Evolutionary conservation across 2,113 vertebrate genomes (phyloP), one percentile per base, ranked within the genome.

Genomic region (Emberiza fucata): DNA sequence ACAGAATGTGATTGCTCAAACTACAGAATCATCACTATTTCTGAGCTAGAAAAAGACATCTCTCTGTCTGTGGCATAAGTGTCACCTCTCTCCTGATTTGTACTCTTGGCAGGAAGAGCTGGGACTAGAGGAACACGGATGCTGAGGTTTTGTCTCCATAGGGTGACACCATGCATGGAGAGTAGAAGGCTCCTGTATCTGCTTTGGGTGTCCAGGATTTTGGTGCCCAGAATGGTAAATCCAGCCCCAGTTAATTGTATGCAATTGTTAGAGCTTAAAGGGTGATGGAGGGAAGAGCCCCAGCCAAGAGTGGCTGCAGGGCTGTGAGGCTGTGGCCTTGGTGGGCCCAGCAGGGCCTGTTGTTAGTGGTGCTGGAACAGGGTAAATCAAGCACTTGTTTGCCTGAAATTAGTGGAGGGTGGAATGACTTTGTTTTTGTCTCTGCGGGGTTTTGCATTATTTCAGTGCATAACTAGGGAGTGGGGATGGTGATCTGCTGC

Each of bases 301-400:
- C 68, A 60, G 86, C 42, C 3, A 4, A 60, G 77, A 12, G 11
- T 0, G 0, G 48, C 60, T 50, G 48, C 48, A 27, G 24, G 19
- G 48, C 48, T 0, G 0, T 0, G 0, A 56, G 33, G 47, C 42
- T 40, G 57, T 53, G 53, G 72, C 33, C 39, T 56, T 4, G 1
- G 56, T 33, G 37, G 42, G 82, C 87, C 44, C 4, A 2, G 42
- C 44, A 16, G 80, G 63, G 50, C 54, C 7, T 0, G 68, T 65
- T 0, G 1, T 79, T 57, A 79, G 81, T 0, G 0, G 48, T n/a
- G 66, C 44, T 82, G 29, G 51, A 28, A 31, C 0, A 0, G 73
- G 60, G 27, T 33, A 47, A 80, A 51, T 59, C 8, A 33, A 48
- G 37, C 3, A 0, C 88, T 63, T 50, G 9, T 79, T 85, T 5